Evolutionary conservation across 2,797 vertebrate species (phyloP), one percentile per base, ranked within the genome.

Genomic region (Sphenodon punctatus): DNA sequence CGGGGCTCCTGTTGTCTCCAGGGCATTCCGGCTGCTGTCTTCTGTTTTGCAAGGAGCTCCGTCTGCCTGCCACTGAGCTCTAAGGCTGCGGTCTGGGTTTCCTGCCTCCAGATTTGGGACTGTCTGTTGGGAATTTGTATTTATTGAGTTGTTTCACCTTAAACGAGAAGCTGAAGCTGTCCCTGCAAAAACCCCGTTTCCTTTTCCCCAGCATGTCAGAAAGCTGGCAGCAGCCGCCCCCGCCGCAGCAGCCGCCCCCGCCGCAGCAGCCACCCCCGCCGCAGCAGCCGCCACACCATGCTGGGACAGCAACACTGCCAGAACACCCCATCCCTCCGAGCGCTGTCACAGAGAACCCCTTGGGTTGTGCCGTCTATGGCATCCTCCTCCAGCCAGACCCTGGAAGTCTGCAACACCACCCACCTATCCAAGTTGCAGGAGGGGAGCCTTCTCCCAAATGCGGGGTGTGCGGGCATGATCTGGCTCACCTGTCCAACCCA

Each of bases 321-420:
- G 98, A 99, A 73, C 98, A 99, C 93, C 94, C 97, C 55, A 95
- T 99, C 72, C 96, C 98, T 0, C 95, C 97, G 0, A 91, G 91
- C 53, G 71, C 86, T 14, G 96, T 97, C 6, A 94, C 97, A 0
- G 98, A 99, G 93, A 98, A 95, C 68, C 88, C 98, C 0, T 34
- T 99, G 93, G 98, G 98, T 89, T 99, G 98, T 17, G 97, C 99
- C 0, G 97, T 99, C 53, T 99, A 99, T 1, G 98, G 98, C 71
- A 99, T 99, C 16, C 97, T 99, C 14, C 96, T 99, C 72, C 99
- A 99, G 93, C 96, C 96, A 0, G 98, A 99, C 38, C 90, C 97
- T 0, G 92, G 97, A 13, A 89, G 96, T 19, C 93, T 98, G 48
- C 97, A 98, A 88, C 96, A 96, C 58, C 97, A 97, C 25, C 82